Percentiles rank a stretch among this genome's conserved stretches.
Conservation (phyloP, 1,140 invertebrate genomes). For the Achatina immaculata region DNA sequence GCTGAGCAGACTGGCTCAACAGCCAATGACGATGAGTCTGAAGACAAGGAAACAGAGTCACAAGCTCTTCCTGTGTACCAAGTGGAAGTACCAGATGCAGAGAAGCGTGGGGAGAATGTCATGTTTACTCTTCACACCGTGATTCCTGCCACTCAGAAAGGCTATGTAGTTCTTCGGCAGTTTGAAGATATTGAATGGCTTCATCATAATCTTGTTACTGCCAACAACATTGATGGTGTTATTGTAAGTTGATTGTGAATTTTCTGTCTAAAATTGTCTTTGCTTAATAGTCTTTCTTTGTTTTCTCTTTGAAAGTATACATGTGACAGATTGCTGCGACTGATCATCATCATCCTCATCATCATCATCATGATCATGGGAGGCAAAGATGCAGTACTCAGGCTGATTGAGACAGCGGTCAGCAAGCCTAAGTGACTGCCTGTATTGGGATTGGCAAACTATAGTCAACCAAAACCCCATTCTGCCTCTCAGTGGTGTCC, state of each 20-base stretch:
- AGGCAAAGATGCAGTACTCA: too few species aligned
- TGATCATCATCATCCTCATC: too few species aligned
- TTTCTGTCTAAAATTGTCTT: too few species aligned
- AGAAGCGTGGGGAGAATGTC: conserved; percentile 71
- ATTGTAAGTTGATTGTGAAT: conserved; percentile 70
- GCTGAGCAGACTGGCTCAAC: background rate
- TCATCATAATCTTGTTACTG: conserved; percentile 70
- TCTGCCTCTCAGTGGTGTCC: too few species aligned
- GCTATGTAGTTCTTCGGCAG: conserved; percentile 59
- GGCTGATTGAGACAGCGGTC: too few species aligned
- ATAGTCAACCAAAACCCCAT: too few species aligned
- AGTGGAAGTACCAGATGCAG: conserved; percentile 66
- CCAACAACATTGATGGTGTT: conserved; percentile 67
- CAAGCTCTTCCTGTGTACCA: conserved; percentile 55
- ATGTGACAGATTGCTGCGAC: too few species aligned
- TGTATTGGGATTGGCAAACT: too few species aligned
- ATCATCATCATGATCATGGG: too few species aligned
- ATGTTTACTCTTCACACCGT: conserved; percentile 68
- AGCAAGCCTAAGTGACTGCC: too few species aligned
- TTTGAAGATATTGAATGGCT: conserved; percentile 73
- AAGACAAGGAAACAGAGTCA: background rate
- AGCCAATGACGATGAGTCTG: background rate
- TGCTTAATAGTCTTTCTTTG: too few species aligned
- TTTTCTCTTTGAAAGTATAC: too few species aligned
- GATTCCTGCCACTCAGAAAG: conserved; percentile 42